These are phyloP conservation scores for Taeniopygia guttata DNA, from an alignment of 2,797 vertebrate genomes.

Conservation along the genomic window DNA sequence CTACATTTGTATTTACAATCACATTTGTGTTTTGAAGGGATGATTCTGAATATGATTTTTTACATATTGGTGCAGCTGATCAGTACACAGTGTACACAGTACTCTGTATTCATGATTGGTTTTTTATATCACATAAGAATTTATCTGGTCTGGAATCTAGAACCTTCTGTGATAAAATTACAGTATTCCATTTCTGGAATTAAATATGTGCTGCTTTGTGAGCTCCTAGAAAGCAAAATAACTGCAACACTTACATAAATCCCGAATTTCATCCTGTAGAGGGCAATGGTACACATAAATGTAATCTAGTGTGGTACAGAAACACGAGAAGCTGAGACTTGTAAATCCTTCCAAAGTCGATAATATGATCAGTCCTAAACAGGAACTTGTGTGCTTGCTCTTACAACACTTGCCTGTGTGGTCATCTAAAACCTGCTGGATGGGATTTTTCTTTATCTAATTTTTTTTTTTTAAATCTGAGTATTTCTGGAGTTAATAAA, in stretches of 20 bases:
- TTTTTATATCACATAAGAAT: neutral
- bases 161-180: slow-evolving; percentile 2
- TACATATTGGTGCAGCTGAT: neutral
- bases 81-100: neutral
- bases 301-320: neutral
- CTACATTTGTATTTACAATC: neutral
- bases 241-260: neutral
- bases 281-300: slow-evolving; percentile 48
- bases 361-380: neutral
- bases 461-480: neutral
- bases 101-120: neutral
- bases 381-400: neutral
- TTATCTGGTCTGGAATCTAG: neutral
- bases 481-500: neutral
- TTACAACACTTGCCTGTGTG: neutral
- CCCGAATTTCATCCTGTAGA: slow-evolving; percentile 48
- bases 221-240: slow-evolving; percentile 13
- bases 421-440: neutral
- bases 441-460: neutral
- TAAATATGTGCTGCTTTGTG: neutral
- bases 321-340: neutral
- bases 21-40: neutral
- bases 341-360: neutral
- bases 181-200: neutral
- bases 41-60: neutral